These are phyloP conservation scores for Cephus spinipes DNA, from an alignment of 2,888 invertebrate species.

Conservation along the genomic window DNA sequence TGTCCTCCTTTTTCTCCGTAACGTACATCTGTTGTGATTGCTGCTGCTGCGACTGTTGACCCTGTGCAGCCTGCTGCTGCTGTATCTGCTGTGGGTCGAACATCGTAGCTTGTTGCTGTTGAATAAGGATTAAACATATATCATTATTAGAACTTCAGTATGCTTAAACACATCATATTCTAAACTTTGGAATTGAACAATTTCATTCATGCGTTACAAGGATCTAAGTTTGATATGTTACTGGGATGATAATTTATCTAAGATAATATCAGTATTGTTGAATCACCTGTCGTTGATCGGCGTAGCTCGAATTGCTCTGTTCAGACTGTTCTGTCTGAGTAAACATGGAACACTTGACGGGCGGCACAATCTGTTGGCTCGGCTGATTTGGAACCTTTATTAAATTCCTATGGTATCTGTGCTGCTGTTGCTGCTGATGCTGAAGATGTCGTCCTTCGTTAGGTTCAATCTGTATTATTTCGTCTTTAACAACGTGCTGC, in stretches of 20 bases:
- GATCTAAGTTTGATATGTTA: background rate
- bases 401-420: slow-evolving; percentile 35
- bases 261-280: background rate
- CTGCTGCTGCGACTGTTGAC: slow-evolving; percentile 70
- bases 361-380: slow-evolving; percentile 51
- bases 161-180: background rate
- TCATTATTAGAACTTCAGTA: background rate
- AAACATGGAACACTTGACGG: slow-evolving; percentile 63
- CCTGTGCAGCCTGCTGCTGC: slow-evolving; percentile 75
- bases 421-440: slow-evolving; percentile 33
- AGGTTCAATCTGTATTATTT: slow-evolving; percentile 27
- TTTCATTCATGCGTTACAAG: background rate
- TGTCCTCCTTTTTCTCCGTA: slow-evolving; percentile 63
- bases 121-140: background rate
- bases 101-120: slow-evolving; percentile 52
- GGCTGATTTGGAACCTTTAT: slow-evolving; percentile 41
- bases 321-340: slow-evolving; percentile 61
- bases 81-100: slow-evolving; percentile 70
- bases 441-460: slow-evolving; percentile 24
- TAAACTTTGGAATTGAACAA: background rate
- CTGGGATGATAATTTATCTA: background rate
- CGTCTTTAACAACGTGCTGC: slow-evolving; percentile 36
- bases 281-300: slow-evolving; percentile 59
- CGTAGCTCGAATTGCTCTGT: slow-evolving; percentile 58
- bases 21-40: slow-evolving; percentile 63